A percentile compares a stretch with the other conserved stretches of the same genome.
Conservation (phyloP, 2,888 invertebrate genomes). For the Thymelicus lineola region DNA sequence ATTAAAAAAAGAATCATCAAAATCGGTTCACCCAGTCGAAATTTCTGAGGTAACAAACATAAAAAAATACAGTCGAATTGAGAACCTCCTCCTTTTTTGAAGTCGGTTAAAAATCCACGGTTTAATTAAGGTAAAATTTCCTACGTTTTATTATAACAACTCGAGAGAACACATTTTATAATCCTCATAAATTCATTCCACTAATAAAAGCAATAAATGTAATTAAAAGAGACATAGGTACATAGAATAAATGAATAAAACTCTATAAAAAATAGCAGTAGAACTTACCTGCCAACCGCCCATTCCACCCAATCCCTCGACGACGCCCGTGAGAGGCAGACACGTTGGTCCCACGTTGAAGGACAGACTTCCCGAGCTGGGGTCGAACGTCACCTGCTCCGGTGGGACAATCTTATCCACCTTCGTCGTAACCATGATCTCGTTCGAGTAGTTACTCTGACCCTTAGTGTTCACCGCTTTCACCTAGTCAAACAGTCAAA, state of each 20-base stretch:
- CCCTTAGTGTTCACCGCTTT: constrained; percentile 96
- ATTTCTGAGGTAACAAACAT: no score
- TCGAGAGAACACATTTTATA: no score
- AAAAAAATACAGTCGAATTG: no score
- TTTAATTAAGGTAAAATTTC: no score
- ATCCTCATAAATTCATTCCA: neutral
- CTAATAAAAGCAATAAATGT: neutral
- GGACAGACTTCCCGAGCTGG: constrained; percentile 89
- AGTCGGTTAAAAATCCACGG: no score
- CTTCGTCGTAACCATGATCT: constrained; percentile 91
- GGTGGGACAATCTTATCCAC: constrained; percentile 94
- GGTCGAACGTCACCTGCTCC: constrained; percentile 93
- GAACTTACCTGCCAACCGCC: constrained; percentile 71
- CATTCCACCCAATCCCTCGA: constrained; percentile 86
- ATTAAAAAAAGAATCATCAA: no score
- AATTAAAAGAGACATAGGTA: neutral
- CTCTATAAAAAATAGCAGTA: neutral
- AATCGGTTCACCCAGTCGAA: no score
- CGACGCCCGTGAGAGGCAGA: constrained; percentile 90
- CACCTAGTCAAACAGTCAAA: constrained; percentile 73
- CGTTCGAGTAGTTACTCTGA: constrained; percentile 94
- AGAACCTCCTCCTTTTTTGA: no score
- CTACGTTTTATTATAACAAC: no score
- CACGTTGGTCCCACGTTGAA: constrained; percentile 93
- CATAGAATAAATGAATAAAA: no score